These are phyloP conservation scores for Premnoplex brunnescens DNA, from an alignment of 2,797 vertebrate species.

Conservation along the genomic window DNA sequence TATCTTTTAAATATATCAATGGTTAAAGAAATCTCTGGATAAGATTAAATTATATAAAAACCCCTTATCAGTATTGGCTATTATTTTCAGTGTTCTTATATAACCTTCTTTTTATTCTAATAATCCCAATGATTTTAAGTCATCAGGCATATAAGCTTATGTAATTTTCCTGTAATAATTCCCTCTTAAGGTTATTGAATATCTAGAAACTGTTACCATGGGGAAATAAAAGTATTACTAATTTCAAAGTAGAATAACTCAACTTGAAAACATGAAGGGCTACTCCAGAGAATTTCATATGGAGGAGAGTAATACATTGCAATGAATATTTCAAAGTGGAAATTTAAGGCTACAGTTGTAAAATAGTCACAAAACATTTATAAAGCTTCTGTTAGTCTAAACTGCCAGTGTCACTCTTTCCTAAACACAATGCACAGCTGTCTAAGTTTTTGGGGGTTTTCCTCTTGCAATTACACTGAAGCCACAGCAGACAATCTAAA, in stretches of 20 bases:
- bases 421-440: neutral
- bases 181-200: constrained; percentile 37
- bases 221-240: constrained; percentile 36
- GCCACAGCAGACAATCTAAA: neutral
- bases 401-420: neutral
- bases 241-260: constrained; percentile 25
- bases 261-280: constrained; percentile 12
- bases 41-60: neutral
- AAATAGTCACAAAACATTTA: constrained; percentile 12
- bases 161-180: constrained; percentile 32
- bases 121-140: constrained; percentile 1
- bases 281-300: constrained; percentile 37
- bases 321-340: constrained; percentile 59
- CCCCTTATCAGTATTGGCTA: neutral
- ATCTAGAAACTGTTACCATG: constrained; percentile 3
- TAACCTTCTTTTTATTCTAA: neutral
- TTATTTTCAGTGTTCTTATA: neutral
- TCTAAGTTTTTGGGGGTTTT: neutral
- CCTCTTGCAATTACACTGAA: neutral
- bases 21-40: neutral
- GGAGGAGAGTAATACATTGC: constrained; percentile 5
- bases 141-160: neutral
- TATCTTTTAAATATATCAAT: neutral
- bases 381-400: neutral
- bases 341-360: constrained; percentile 33